Conservation (phyloP, 1,140 invertebrate species). For the Bombus confusus region DNA sequence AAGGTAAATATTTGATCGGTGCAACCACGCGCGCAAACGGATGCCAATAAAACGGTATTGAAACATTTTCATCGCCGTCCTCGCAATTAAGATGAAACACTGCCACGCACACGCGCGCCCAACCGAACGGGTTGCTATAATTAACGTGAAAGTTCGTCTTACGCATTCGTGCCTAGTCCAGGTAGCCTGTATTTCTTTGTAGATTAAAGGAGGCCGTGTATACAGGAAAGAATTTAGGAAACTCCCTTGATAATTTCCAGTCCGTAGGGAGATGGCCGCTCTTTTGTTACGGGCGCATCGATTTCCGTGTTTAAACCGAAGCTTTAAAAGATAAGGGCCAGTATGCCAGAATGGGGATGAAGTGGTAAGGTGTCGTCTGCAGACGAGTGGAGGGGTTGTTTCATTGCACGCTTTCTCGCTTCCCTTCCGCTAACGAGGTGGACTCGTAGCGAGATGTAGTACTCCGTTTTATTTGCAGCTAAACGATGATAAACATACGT, state of each 20-base stretch:
- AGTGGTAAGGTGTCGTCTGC: slow-evolving; percentile 23
- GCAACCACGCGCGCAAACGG: slow-evolving; percentile 21
- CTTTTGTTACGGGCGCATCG: slow-evolving; percentile 24
- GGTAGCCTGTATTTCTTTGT: neutral
- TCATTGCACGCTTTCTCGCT: slow-evolving; percentile 8
- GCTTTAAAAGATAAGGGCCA: slow-evolving; percentile 24
- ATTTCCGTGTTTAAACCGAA: slow-evolving; percentile 19
- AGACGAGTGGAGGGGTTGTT: slow-evolving; percentile 30
- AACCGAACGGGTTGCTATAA: neutral
- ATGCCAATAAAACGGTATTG: slow-evolving; percentile 44
- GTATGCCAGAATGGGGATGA: slow-evolving; percentile 17
- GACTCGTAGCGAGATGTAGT: neutral
- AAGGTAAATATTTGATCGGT: slow-evolving; percentile 51
- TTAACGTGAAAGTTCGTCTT: slow-evolving; percentile 3
- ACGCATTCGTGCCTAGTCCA: neutral
- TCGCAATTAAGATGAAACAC: slow-evolving; percentile 23
- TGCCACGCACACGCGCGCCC: too few species aligned
- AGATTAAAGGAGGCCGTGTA: neutral
- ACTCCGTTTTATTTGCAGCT: neutral
- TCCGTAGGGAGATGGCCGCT: neutral
- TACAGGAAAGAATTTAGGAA: neutral
- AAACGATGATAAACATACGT: neutral
- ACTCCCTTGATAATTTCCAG: neutral
- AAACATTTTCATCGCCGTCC: slow-evolving; percentile 35
- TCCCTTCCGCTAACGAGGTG: slow-evolving; percentile 16